Evolutionary conservation across 2,888 invertebrate species (phyloP), one percentile per base, ranked within the genome.

Genomic region (Salticus scenicus): DNA sequence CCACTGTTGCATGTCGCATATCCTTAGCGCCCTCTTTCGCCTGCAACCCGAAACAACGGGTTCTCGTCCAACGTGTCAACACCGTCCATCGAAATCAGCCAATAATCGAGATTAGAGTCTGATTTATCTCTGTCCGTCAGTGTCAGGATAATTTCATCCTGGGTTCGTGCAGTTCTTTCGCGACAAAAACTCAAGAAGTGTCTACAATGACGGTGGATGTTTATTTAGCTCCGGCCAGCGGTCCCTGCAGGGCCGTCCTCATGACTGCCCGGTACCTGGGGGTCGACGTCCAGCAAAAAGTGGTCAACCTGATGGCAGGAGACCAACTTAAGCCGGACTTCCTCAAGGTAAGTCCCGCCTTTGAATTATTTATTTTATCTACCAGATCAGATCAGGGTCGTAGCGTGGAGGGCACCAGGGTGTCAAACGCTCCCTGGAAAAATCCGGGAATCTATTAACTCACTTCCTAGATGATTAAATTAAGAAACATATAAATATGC

Each of bases 271-370:
- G 93, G 90, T 93, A 93, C n/a, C 91, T 95, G 17, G 94, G 94
- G 88, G 90, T 95, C 30, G 93, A 94, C 90, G 92, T 94, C 47
- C 94, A 94, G 91, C 91, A 94, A 31, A 95, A 94, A 90, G 90
- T 92, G 20, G 91, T 94, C 5, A 93, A 94, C 89, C 90, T 94
- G 0, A 90, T 93, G 87, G 92, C 92, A 37, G 94, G 94, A 0
- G 95, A 94, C 69, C 94, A 94, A 73, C 90, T 94, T 90, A 93
- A 93, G 78, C 94, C 94, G 0, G 94, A 94, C 84, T 95, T 92
- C 90, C 83, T 94, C 51, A 94, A 94, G 93, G 95, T 95, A 91
- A 73, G 86, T 78, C 28, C 0, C 30, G 31, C 10, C 10, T 37
- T 37, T 37, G 37, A 37, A 37, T n/a, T n/a, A n/a, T n/a, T n/a